Evolutionary conservation across 2,888 invertebrate genomes (phyloP).

Genomic region (Drosophila acutilabella): DNA sequence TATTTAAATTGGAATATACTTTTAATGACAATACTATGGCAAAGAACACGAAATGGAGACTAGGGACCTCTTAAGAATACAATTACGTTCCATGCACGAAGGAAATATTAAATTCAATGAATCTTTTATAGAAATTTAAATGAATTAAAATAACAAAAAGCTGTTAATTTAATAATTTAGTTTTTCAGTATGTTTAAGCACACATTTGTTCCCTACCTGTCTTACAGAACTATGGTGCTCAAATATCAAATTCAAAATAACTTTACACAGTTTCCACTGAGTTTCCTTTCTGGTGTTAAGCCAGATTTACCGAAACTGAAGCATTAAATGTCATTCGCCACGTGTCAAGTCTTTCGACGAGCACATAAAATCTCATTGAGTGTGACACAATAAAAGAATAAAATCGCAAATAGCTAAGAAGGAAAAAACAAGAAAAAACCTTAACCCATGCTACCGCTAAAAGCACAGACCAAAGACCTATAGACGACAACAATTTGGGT

Average conservation of each 20-base stretch:
- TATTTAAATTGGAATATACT: slow-evolving; percentile 15
- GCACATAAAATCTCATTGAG: slow-evolving; percentile 36
- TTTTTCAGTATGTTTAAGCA: no score
- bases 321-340: slow-evolving; percentile 3
- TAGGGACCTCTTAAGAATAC: neutral
- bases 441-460: slow-evolving; percentile 5
- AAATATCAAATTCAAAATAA: neutral
- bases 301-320: neutral
- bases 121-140: no score
- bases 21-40: neutral
- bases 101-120: no score
- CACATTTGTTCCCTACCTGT: no score
- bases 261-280: neutral
- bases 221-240: no score
- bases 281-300: neutral
- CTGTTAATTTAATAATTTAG: no score
- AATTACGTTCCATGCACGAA: no score
- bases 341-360: slow-evolving; percentile 17
- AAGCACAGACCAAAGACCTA: slow-evolving; percentile 52
- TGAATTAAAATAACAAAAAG: no score
- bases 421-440: slow-evolving; percentile 34
- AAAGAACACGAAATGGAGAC: slow-evolving; percentile 7
- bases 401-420: slow-evolving; percentile 52
- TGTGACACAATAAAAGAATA: slow-evolving; percentile 50
- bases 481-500: slow-evolving; percentile 77